A percentile compares a stretch with the other conserved stretches of the same genome.
These are phyloP conservation scores for Spodoptera exigua DNA, from an alignment of 2,888 invertebrate genomes.

Conservation along the genomic window DNA sequence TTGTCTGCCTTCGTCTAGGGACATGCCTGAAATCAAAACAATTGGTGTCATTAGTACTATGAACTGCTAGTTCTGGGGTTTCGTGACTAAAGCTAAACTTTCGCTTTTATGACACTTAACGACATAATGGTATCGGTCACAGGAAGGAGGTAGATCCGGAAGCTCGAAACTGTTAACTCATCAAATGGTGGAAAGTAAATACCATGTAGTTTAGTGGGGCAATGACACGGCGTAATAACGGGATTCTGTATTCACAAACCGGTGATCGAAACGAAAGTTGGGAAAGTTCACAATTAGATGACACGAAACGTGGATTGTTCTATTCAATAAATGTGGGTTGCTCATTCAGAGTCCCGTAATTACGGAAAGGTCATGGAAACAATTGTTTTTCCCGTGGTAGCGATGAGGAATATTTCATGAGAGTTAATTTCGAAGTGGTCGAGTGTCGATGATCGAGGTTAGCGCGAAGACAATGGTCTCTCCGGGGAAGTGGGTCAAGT, in stretches of 20 bases:
- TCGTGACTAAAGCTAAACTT: constrained; percentile 7
- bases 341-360: constrained; percentile 36
- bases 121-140: constrained; percentile 23
- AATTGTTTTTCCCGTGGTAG: constrained; percentile 59
- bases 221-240: constrained; percentile 75
- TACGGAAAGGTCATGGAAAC: constrained; percentile 58
- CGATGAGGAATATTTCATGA: constrained; percentile 62
- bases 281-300: constrained; percentile 83
- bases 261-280: constrained; percentile 83
- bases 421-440: constrained; percentile 67
- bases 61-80: neutral
- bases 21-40: constrained; percentile 87
- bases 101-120: constrained; percentile 27
- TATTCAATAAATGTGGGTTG: constrained; percentile 44
- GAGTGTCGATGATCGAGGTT: constrained; percentile 75
- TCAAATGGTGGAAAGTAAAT: constrained; percentile 71
- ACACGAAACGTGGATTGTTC: constrained; percentile 65
- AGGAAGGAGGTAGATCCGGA: constrained; percentile 53
- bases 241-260: constrained; percentile 74
- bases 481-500: constrained; percentile 85
- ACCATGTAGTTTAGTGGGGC: constrained; percentile 78
- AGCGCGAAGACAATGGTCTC: constrained; percentile 80
- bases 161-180: constrained; percentile 58
- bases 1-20: constrained; percentile 91
- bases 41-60: constrained; percentile 10